Evolutionary conservation across 2,797 vertebrate genomes (phyloP), one percentile per base, ranked within the genome.

Genomic region (Oceanodroma leucorhoa): DNA sequence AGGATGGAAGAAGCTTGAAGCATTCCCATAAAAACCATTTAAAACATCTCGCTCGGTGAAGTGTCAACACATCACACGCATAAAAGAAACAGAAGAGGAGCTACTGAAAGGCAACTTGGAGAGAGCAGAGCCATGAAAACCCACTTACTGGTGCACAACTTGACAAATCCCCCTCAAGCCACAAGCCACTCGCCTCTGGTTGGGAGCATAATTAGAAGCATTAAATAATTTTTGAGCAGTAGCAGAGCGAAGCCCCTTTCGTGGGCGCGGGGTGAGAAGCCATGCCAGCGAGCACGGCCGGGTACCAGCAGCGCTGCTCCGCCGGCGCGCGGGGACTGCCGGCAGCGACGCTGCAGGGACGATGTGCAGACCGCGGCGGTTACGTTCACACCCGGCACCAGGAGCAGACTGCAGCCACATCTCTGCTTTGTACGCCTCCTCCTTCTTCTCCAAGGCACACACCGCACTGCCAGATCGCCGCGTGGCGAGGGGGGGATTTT

Each of bases 271-370:
- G 71, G 34, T 14, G 43, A 62, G 75, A 9, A 55, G 17, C 30
- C 5, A 11, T 1, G 26, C 21, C 54, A 6, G 24, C 2, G 3
- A 69, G 19, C 5, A 3, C 0, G 5, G 53, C 18, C 3, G 2
- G 40, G 27, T 27, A 32, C 43, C 75, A 16, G 14, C n/a, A 2
- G n/a, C 2, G 29, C 77, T 8, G 29, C 57, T 83, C 32, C 0
- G 0, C 38, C 0, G 4, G 53, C 2, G 5, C 5, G 3, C 1
- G 1, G 12, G 40, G 5, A 15, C 13, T 1, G 3, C 10, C 0
- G 24, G 50, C 41, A 43, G 38, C 0, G 8, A 26, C 1, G 14
- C 70, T 5, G 27, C 3, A 0, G 64, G 69, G 54, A 14, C 1
- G 0, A 12, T 3, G 50, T 5, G 32, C 34, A 45, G 60, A 38